Evolutionary conservation across 2,113 vertebrate genomes (phyloP), one percentile per base, ranked within the genome.

Genomic region (Strix uralensis): DNA sequence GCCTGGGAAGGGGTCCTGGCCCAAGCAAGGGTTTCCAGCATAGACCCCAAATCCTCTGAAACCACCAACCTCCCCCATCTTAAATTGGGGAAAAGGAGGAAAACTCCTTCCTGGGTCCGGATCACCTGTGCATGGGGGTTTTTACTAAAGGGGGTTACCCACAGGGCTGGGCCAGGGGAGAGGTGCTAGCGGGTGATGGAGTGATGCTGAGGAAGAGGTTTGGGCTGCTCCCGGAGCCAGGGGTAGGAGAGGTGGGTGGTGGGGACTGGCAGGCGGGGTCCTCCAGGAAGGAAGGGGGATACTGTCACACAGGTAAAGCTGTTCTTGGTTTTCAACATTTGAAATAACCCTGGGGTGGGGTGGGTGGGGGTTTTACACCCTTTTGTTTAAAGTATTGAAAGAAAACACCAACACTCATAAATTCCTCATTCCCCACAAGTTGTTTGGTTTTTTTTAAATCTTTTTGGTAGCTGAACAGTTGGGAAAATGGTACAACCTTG

Each of bases 401-500:
- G 38, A 11, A 61, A 71, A 70, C 58, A 21, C 42, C 0, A 0
- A 55, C 23, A 3, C n/a, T 66, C 46, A 51, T 30, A 69, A 67
- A 57, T 55, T 40, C 67, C 46, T 71, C n/a, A 44, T 61, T 67
- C 54, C 40, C 38, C 32, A 49, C n/a, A 9, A 36, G 25, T 13
- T 26, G 16, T 2, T 36, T 29, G 22, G 4, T 8, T 21, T 20
- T 47, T 27, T 34, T 47, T 25, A 34, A 9, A 25, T 25, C 46
- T 81, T 44, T 81, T 17, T 0, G 1, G 87, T 95, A 85, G 84
- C 72, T 87, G 83, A 96, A 82, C 92, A 75, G 77, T 92, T 69
- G 82, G 92, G 81, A 86, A 90, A 96, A 98, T 97, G 98, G 98
- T 98, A 98, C 98, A 98, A 94, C 87, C 79, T 63, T 26, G 79